Percentiles rank a stretch among this genome's conserved stretches.
phyloP scores from a whole-genome alignment of 2,797 vertebrate genomes.

The Myiothlypis chrysogaster region DNA sequence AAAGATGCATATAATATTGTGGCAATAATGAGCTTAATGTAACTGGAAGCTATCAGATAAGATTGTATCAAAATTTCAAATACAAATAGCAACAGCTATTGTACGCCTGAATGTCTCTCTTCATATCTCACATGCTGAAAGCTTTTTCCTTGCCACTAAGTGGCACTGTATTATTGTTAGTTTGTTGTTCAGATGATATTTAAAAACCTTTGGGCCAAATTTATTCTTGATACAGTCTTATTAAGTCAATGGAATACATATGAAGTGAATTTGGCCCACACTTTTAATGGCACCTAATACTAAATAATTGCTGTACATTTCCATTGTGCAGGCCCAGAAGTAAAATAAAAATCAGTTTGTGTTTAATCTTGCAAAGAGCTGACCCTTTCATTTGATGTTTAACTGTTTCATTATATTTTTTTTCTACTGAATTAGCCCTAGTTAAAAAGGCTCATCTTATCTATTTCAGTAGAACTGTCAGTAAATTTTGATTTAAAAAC shows the following conservation, averaged over 20 bases:
- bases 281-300: background rate
- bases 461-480: constrained; percentile 46
- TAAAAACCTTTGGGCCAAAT: constrained; percentile 58
- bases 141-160: constrained; percentile 66
- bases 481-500: constrained; percentile 67
- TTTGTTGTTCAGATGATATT: constrained; percentile 29
- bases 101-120: background rate
- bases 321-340: background rate
- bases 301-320: constrained; percentile 31
- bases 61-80: constrained; percentile 66
- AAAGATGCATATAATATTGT: constrained; percentile 71
- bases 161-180: constrained; percentile 69
- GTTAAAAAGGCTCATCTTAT: constrained; percentile 68
- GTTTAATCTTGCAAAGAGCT: constrained; percentile 1
- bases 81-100: constrained; percentile 53
- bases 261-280: background rate
- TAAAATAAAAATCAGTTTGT: constrained; percentile 1
- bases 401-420: constrained; percentile 64
- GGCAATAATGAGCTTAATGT: constrained; percentile 72
- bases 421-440: constrained; percentile 70
- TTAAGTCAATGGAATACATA: background rate
- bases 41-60: constrained; percentile 72
- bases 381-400: constrained; percentile 62
- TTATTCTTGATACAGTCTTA: background rate
- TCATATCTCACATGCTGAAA: background rate